Evolutionary conservation across 2,113 vertebrate species (phyloP), one percentile per base, ranked within the genome.

Genomic region (Corydoras sp.): DNA sequence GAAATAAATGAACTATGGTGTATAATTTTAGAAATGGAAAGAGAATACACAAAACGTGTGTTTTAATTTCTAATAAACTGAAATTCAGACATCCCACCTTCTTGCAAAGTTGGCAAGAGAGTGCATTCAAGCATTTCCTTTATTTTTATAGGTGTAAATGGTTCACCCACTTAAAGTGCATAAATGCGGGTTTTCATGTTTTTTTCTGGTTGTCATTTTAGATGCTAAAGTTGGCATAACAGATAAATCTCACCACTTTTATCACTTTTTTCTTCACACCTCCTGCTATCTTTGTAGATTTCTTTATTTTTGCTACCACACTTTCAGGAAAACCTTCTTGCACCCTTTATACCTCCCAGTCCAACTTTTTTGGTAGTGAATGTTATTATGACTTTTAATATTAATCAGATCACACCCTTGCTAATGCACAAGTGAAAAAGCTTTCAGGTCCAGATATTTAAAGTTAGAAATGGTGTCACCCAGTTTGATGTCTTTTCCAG

Each of bases 401-500:
- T 68, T 62, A 61, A 74, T 56, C 6, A 2, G 9, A 9, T 59
- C 12, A 30, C 59, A 62, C 50, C 59, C 7, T 18, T 58, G 10
- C 69, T 29, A 31, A 6, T 14, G 31, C 8, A 43, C 49, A 18
- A 14, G 43, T 2, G 18, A 35, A 14, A 43, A 15, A 30, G 50
- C 56, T 67, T 73, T 67, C 55, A n/a, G 31, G 11, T 10, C 30
- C 11, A 31, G 13, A 62, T 31, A 31, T 65, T 67, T 50, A 67
- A 43, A 61, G 60, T 61, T 73, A 66, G 63, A 66, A 10, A 48
- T 14, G 13, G 62, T 30, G 51, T 64, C 62, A 65, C 43, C 53
- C 62, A 18, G 62, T 50, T 50, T 67, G 67, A 62, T 58, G 58
- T 56, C 69, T 74, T 62, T 62, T 60, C 65, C 67, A 70, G 72